Evolutionary conservation across 2,113 vertebrate genomes (phyloP).

Genomic region (Euleptes europaea): DNA sequence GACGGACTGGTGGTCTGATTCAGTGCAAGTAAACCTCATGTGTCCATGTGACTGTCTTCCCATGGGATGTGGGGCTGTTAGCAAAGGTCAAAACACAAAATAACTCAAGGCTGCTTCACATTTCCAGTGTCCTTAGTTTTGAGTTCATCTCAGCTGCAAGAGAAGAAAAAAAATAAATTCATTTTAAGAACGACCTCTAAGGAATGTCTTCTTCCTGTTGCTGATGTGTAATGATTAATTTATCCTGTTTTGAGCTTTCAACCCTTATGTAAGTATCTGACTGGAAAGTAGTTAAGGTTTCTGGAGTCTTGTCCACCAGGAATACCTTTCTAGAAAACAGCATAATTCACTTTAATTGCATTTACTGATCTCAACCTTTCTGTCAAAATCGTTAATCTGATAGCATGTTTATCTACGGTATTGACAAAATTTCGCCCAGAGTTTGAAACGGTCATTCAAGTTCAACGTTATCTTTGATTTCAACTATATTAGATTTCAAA

Average conservation of each 20-base stretch:
- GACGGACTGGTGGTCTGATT: too few relatives aligned
- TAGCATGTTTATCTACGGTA: not conserved
- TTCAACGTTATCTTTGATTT: not conserved
- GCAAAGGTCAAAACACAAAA: not conserved
- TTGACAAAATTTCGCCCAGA: not conserved
- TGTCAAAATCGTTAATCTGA: not conserved
- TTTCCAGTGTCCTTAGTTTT: not conserved
- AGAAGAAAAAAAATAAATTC: too few relatives aligned
- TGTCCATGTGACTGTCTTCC: too few relatives aligned
- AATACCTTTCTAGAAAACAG: not conserved
- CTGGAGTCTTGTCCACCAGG: not conserved
- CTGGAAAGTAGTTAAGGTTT: not conserved
- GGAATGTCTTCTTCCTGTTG: not conserved
- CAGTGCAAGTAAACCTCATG: too few relatives aligned
- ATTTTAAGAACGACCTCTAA: too few relatives aligned
- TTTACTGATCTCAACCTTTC: not conserved
- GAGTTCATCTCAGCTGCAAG: not conserved
- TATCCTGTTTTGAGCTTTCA: not conserved
- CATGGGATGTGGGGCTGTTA: not conserved
- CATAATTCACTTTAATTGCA: not conserved
- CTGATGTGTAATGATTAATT: not conserved
- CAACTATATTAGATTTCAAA: not conserved
- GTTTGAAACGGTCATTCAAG: not conserved
- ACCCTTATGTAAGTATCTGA: not conserved
- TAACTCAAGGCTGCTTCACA: not conserved